Evolutionary conservation across 2,888 invertebrate genomes (phyloP).

Genomic region (Drosophila lutescens): DNA sequence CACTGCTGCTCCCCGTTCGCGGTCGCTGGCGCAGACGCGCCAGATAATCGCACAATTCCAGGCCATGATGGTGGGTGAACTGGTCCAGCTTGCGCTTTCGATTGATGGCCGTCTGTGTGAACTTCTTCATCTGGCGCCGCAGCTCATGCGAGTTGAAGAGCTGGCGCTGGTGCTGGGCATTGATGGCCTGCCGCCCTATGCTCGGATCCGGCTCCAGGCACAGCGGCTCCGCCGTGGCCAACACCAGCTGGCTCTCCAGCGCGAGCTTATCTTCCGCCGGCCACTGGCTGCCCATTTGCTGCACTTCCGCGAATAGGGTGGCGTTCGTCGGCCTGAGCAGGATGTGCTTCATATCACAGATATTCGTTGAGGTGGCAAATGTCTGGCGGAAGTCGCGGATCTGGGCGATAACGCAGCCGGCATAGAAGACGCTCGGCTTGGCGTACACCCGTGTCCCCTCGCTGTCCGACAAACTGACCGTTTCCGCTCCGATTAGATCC

Average conservation of each 20-base stretch:
- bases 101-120: constrained; percentile 92
- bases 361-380: constrained; percentile 89
- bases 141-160: constrained; percentile 90
- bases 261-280: constrained; percentile 82
- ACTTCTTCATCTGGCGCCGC: constrained; percentile 90
- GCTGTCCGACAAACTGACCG: constrained; percentile 83
- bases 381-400: constrained; percentile 94
- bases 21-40: constrained; percentile 82
- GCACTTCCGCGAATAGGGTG: constrained; percentile 86
- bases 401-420: constrained; percentile 96
- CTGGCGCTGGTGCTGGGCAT: constrained; percentile 90
- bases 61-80: constrained; percentile 91
- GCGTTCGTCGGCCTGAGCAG: constrained; percentile 94
- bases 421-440: constrained; percentile 92
- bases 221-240: constrained; percentile 93
- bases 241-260: constrained; percentile 92
- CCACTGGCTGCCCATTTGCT: constrained; percentile 82
- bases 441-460: constrained; percentile 75
- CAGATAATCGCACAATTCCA: constrained; percentile 87
- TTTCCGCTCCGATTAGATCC: constrained; percentile 92
- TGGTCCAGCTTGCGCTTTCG: constrained; percentile 94
- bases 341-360: constrained; percentile 94
- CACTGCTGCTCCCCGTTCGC: constrained; percentile 63
- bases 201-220: constrained; percentile 95
- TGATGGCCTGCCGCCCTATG: constrained; percentile 90